phyloP scores from a whole-genome alignment of 53 echinoderm and acorn worm species.

The Luidia sarsii region DNA sequence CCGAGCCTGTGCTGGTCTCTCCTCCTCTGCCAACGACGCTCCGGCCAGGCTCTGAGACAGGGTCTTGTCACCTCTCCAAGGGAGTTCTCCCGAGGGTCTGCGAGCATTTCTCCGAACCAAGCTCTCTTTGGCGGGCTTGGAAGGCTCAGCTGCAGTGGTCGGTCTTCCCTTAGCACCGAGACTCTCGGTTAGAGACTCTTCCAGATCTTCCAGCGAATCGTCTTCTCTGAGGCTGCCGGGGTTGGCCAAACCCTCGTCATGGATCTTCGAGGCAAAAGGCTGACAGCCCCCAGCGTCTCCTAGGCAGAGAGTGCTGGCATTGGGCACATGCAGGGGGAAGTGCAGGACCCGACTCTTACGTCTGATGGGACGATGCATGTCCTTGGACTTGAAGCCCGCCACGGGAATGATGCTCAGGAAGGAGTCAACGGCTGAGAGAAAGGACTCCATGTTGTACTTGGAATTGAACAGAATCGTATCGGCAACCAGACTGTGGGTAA shows the following conservation, averaged over 20 bases:
- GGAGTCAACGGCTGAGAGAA: constrained; percentile 71
- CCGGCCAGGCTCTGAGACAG: too few species aligned
- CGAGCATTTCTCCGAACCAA: too few species aligned
- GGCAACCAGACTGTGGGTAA: constrained; percentile 78
- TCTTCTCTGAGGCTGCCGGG: neutral
- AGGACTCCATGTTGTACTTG: constrained; percentile 89
- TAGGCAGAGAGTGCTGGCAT: neutral
- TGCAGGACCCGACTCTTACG: constrained; percentile 88
- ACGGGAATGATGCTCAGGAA: constrained; percentile 86
- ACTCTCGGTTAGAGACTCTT: neutral
- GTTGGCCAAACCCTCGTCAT: too few species aligned
- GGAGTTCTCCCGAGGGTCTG: too few species aligned
- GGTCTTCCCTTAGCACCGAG: neutral
- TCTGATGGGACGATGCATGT: constrained; percentile 61
- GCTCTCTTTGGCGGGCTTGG: too few species aligned
- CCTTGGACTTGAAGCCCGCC: constrained; percentile 66
- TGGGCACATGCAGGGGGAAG: constrained; percentile 71
- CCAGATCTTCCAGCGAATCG: too few species aligned
- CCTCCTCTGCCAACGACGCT: too few species aligned
- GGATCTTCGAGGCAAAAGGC: neutral
- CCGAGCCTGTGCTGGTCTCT: neutral
- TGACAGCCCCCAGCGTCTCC: constrained; percentile 11
- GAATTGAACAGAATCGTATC: constrained; percentile 89
- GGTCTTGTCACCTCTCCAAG: too few species aligned
- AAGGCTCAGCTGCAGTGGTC: neutral